Evolutionary conservation across 2,797 vertebrate species (phyloP).

Genomic region (Anomalospiza imberbis): DNA sequence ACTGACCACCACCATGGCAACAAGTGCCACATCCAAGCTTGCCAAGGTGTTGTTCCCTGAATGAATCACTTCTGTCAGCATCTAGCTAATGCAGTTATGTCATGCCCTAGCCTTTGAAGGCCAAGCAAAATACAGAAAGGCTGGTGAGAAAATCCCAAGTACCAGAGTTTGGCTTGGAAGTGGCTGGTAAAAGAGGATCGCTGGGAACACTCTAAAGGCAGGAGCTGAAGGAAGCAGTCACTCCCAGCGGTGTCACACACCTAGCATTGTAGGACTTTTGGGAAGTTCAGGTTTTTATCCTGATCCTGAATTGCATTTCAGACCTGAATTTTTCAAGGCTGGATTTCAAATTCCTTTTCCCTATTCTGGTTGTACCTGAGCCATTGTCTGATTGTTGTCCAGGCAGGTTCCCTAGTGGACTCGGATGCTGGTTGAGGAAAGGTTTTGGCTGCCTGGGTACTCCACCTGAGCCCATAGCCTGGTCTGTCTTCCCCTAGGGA

Average conservation of each 20-base stretch:
- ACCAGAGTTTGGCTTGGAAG: not conserved
- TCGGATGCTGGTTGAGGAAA: not conserved
- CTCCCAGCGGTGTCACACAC: not conserved
- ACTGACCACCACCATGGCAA: not conserved
- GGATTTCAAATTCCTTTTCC: not conserved
- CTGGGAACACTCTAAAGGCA: not conserved
- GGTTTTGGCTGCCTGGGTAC: rapidly evolving
- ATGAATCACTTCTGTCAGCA: not conserved
- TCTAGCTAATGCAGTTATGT: not conserved
- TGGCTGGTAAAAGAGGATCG: not conserved
- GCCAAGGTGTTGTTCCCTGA: not conserved
- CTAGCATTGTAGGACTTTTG: not conserved
- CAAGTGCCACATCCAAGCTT: not conserved
- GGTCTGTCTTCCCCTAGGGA: not conserved
- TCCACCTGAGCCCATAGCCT: not conserved
- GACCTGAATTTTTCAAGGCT: not conserved
- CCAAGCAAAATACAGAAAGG: not conserved
- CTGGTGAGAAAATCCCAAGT: not conserved
- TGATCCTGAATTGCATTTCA: not conserved
- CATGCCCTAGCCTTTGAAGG: not conserved
- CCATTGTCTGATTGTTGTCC: not conserved
- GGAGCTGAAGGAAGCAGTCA: not conserved
- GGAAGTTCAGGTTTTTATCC: not conserved
- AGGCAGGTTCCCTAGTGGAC: not conserved
- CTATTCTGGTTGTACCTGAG: not conserved